These are phyloP conservation scores for Limosa lapponica DNA, from an alignment of 2,797 vertebrate species.

Conservation along the genomic window DNA sequence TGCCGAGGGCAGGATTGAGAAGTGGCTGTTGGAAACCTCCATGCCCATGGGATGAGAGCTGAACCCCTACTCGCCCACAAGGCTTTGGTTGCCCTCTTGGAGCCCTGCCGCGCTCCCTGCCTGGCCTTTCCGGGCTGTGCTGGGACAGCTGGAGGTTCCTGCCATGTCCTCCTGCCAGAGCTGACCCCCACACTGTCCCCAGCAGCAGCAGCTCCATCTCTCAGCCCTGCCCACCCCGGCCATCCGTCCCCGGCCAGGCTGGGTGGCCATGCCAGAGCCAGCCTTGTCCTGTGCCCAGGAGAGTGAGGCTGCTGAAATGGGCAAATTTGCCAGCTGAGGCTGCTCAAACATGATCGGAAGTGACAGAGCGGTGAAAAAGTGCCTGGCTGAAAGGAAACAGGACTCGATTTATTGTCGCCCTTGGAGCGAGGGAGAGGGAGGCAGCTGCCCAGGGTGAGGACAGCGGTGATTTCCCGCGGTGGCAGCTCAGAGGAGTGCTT, in stretches of 20 bases:
- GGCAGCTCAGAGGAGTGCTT: background rate
- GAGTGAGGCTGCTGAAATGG: background rate
- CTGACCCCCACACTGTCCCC: background rate
- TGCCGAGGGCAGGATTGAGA: background rate
- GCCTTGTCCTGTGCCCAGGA: background rate
- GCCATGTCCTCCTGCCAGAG: background rate
- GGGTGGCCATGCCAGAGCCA: background rate
- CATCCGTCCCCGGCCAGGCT: background rate
- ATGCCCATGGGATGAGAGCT: background rate
- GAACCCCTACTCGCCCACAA: background rate
- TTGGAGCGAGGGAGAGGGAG: background rate
- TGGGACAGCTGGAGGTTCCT: background rate
- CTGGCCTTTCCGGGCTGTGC: background rate
- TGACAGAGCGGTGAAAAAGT: constrained; percentile 57
- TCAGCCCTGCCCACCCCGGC: background rate
- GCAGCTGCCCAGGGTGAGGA: background rate
- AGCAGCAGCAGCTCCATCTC: background rate
- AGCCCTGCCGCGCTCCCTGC: background rate
- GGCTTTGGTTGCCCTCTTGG: background rate
- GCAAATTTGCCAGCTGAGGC: constrained; percentile 24
- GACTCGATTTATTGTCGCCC: constrained; percentile 21
- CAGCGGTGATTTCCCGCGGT: background rate
- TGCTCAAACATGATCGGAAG: constrained; percentile 41
- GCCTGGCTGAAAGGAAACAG: constrained; percentile 27
- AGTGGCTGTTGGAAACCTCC: background rate